Base-by-base conservation (phyloP, 2,797 vertebrate genomes). In the Phaenicophaeus curvirostris region DNA sequence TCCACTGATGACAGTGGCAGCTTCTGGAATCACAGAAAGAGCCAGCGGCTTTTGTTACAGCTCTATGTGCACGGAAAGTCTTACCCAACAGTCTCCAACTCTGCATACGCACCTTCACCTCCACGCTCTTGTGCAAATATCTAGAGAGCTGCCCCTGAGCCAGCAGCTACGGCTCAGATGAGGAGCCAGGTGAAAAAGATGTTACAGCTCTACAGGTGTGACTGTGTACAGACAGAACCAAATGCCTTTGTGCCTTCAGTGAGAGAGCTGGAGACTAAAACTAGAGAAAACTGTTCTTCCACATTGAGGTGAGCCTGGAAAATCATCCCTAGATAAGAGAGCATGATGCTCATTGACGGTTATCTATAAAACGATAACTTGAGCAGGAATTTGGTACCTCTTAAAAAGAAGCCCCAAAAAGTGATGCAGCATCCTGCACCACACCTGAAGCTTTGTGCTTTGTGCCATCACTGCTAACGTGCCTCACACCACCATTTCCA, bases 371-470 rank as follows among this genome's bases (percentile, higher is more conserved):
- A 30, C 33, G 37, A 23, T 13, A 33, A 53, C 44, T 54, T 59
- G 72, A 88, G 18, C 1, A 1, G 65, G 54, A 66, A 72, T 66
- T 88, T 46, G 41, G 57, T 39, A 62, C 41, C 50, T 57, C 33
- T 53, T 28, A 65, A 86, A 11, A 78, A 46, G 66, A 55, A 61
- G 25, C 20, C 58, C 66, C 19, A 21, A 23, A 48, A 65, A 28
- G 53, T 1, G 4, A n/a, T 44, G 67, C 78, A 62, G 33, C 2
- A 5, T 14, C 65, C 44, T 71, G 48, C 5, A 19, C 30, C 42
- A 8, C 21, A 53, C 20, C 55, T 8, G 0, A 30, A 19, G 14
- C 1, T 2, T 31, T 4, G 44, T 8, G 13, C 28, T 80, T 44
- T 59, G 46, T 71, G 85, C 31, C 44, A 23, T 48, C 63, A 13